phyloP scores from a whole-genome alignment of 2,888 invertebrate species.

The Apoda limacodes region DNA sequence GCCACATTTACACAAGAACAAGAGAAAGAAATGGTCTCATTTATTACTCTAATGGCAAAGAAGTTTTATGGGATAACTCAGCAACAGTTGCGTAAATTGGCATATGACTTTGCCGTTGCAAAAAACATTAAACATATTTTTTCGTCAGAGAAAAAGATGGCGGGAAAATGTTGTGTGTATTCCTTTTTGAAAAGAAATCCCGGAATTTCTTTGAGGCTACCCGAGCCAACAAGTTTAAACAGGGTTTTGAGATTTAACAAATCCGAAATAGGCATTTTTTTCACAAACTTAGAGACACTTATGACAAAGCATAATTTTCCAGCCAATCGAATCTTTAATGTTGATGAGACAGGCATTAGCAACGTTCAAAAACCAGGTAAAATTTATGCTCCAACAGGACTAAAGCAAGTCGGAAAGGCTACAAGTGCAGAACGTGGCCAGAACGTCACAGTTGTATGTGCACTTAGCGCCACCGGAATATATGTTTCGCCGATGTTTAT shows the following conservation, averaged over 20 bases:
- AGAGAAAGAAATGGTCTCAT: conserved; percentile 7
- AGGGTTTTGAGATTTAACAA: conserved; percentile 24
- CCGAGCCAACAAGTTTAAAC: conserved; percentile 27
- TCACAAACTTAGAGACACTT: conserved; percentile 19
- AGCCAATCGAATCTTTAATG: conserved; percentile 26
- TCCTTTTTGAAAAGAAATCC: conserved; percentile 4
- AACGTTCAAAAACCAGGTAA: conserved; percentile 28
- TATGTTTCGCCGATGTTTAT: conserved; percentile 42
- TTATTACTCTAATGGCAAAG: conserved; percentile 13
- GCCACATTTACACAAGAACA: conserved; percentile 9
- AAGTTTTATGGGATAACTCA: conserved; percentile 11
- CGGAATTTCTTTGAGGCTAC: conserved; percentile 20
- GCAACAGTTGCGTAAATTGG: conserved; percentile 12
- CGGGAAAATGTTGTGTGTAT: background rate
- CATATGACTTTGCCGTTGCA: conserved; percentile 7
- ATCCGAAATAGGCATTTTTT: conserved; percentile 22
- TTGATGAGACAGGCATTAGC: conserved; percentile 32
- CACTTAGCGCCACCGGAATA: conserved; percentile 29
- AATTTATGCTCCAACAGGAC: conserved; percentile 26
- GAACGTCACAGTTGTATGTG: conserved; percentile 28
- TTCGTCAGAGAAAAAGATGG: conserved; percentile 1
- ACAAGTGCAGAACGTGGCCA: conserved; percentile 19
- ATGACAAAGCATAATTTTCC: conserved; percentile 20
- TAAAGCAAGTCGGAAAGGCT: conserved; percentile 28
- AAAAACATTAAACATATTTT: background rate